These are phyloP conservation scores for Marcusenius ussheri DNA, from an alignment of 2,113 vertebrate species.

Conservation along the genomic window DNA sequence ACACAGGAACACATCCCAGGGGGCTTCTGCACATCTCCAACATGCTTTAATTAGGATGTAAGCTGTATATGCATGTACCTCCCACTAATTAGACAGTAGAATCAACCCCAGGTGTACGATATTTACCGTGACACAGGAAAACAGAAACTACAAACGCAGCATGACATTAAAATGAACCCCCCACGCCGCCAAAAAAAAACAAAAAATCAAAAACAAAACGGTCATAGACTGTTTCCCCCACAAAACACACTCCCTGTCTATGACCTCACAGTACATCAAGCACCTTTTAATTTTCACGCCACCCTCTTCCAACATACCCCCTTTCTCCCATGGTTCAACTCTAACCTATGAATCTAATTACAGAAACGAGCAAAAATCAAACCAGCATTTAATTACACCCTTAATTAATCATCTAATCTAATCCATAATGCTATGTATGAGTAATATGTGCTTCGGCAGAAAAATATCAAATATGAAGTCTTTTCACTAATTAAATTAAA, in stretches of 20 bases:
- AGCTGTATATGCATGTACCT: neutral
- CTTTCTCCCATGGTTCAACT: constrained; percentile 3
- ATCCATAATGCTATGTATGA: neutral
- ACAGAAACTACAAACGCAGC: neutral
- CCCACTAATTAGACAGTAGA: neutral
- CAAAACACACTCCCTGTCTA: neutral
- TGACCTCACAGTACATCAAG: neutral
- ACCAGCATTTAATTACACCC: neutral
- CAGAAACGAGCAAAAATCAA: neutral
- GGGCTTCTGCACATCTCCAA: neutral
- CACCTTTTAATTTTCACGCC: neutral
- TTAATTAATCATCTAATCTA: constrained; percentile 10
- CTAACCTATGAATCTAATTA: constrained; percentile 4
- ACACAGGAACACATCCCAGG: neutral
- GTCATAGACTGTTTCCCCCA: neutral
- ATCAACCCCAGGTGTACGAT: neutral
- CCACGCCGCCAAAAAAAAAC: neutral
- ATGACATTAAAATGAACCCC: neutral
- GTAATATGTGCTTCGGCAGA: neutral
- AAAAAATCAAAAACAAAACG: neutral
- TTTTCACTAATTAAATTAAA: neutral
- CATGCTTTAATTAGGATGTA: constrained; percentile 9
- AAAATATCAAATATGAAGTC: neutral
- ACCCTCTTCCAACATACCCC: neutral
- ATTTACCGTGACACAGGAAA: neutral